Evolutionary conservation across 2,888 invertebrate genomes (phyloP).

Genomic region (Cephus pygmeus): DNA sequence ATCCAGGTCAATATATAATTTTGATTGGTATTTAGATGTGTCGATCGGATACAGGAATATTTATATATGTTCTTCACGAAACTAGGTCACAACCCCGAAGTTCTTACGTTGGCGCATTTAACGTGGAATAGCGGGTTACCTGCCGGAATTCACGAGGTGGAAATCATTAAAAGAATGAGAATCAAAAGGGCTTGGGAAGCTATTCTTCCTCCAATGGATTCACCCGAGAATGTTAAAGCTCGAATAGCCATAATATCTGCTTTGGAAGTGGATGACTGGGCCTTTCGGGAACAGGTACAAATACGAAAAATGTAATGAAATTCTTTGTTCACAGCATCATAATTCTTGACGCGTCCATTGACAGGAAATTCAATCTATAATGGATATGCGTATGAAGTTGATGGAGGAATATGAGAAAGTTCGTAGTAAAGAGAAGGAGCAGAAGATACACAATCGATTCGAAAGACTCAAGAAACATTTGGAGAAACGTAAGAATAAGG

Average conservation of each 20-base stretch:
- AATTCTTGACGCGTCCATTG: neutral
- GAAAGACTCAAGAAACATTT: constrained; percentile 69
- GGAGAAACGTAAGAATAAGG: constrained; percentile 70
- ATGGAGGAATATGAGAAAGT: constrained; percentile 74
- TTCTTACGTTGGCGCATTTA: constrained; percentile 74
- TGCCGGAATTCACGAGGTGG: constrained; percentile 72
- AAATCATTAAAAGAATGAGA: constrained; percentile 77
- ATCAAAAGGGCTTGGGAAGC: constrained; percentile 75
- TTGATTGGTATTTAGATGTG: constrained; percentile 54
- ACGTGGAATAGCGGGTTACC: constrained; percentile 76
- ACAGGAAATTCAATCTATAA: constrained; percentile 78
- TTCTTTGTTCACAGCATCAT: neutral
- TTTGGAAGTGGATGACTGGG: constrained; percentile 87
- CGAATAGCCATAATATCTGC: constrained; percentile 77
- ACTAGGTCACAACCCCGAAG: constrained; percentile 69
- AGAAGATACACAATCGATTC: constrained; percentile 60
- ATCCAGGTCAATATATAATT: constrained; percentile 43
- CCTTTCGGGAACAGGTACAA: constrained; percentile 73
- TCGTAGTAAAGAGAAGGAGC: constrained; percentile 67
- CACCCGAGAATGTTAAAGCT: constrained; percentile 70
- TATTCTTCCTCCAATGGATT: constrained; percentile 69
- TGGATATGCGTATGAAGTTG: constrained; percentile 76
- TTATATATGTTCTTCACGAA: constrained; percentile 1
- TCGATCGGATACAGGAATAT: constrained; percentile 7
- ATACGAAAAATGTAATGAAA: neutral